Conservation (phyloP, 2,797 vertebrate species). For the Chaunax sp. region DNA sequence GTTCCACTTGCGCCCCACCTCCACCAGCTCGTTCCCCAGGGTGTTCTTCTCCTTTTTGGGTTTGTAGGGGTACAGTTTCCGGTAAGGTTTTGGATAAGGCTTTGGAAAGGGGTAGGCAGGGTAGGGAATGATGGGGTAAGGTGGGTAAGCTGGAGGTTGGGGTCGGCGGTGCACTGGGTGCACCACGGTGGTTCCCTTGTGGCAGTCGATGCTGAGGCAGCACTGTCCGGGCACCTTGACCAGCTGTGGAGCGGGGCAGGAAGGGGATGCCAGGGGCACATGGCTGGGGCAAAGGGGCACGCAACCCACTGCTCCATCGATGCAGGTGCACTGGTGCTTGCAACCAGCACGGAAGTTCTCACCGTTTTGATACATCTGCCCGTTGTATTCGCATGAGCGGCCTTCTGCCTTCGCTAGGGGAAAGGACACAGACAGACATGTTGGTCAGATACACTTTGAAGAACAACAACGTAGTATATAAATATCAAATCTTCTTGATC, state of each 20-base stretch:
- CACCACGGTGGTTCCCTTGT: slow-evolving; percentile 64
- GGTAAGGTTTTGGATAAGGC: slow-evolving; percentile 59
- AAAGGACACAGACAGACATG: background rate
- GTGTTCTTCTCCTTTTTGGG: slow-evolving; percentile 74
- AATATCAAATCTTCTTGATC: background rate
- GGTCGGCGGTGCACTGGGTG: slow-evolving; percentile 59
- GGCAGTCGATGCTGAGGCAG: slow-evolving; percentile 85
- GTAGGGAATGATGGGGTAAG: slow-evolving; percentile 73
- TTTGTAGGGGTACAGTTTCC: slow-evolving; percentile 75
- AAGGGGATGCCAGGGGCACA: slow-evolving; percentile 77
- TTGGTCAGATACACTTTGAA: background rate
- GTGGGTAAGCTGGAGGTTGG: slow-evolving; percentile 65
- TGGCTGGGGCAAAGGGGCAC: slow-evolving; percentile 84
- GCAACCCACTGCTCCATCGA: slow-evolving; percentile 88
- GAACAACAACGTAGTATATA: background rate
- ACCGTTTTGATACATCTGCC: slow-evolving; percentile 86
- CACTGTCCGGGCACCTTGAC: slow-evolving; percentile 86
- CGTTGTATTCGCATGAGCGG: slow-evolving; percentile 86
- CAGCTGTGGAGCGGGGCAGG: slow-evolving; percentile 82
- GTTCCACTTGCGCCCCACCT: slow-evolving; percentile 78
- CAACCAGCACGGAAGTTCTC: slow-evolving; percentile 87
- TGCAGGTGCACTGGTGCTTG: slow-evolving; percentile 89
- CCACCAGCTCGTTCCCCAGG: slow-evolving; percentile 81
- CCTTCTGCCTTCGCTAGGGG: slow-evolving; percentile 84
- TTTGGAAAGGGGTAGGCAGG: slow-evolving; percentile 67